Evolutionary conservation across 2,113 vertebrate genomes (phyloP).

Genomic region (Holacanthus passer): DNA sequence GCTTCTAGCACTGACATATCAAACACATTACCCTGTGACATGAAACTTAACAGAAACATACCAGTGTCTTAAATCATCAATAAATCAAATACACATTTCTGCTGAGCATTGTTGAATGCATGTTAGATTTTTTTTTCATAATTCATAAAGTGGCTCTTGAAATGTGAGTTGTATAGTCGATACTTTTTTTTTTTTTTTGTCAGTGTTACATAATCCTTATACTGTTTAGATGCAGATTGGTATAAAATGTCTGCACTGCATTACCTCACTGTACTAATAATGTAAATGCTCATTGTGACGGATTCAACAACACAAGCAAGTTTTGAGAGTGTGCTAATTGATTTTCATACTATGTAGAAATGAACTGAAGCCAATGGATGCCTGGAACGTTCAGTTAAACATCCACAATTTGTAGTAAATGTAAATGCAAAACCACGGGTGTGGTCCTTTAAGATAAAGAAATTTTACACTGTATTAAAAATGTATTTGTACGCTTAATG

Average conservation of each 20-base stretch:
- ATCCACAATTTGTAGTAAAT: neutral
- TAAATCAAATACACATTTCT: neutral
- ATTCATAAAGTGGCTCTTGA: neutral
- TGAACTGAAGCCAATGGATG: neutral
- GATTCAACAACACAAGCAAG: neutral
- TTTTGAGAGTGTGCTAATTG: neutral
- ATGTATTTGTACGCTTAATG: neutral
- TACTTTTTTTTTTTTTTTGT: neutral
- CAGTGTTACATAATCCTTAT: conserved; percentile 1
- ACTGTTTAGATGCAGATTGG: neutral
- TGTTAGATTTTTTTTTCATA: neutral
- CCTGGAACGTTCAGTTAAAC: too few species aligned
- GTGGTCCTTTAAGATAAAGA: neutral
- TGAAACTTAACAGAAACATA: neutral
- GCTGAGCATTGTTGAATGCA: neutral
- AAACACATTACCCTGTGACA: neutral
- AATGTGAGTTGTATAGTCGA: neutral
- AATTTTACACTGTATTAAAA: neutral
- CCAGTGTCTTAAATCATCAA: neutral
- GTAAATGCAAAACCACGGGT: conserved; percentile 1
- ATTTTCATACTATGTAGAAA: neutral
- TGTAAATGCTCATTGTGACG: neutral
- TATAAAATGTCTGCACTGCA: neutral
- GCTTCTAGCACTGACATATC: neutral
- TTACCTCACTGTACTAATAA: neutral